These are phyloP conservation scores for Amphiduros pacificus DNA, from an alignment of 2,888 invertebrate species.

Conservation along the genomic window DNA sequence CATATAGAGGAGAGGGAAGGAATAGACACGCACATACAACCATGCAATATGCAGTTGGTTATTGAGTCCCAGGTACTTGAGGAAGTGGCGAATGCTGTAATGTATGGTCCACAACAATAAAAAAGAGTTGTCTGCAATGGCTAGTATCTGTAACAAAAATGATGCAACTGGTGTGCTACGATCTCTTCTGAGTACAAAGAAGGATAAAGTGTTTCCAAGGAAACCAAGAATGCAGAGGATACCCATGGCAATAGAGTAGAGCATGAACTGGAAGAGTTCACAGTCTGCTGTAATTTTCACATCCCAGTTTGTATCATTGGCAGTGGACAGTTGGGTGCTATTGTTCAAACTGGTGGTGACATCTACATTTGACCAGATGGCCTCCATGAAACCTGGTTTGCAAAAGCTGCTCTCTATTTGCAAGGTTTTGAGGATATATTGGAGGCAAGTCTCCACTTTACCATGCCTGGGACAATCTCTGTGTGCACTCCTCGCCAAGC, in stretches of 20 bases:
- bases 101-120: slow-evolving; percentile 29
- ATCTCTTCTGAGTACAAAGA: slow-evolving; percentile 25
- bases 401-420: too few relatives aligned
- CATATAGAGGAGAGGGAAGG: slow-evolving; percentile 33
- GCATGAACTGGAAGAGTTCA: slow-evolving; percentile 19
- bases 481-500: too few relatives aligned
- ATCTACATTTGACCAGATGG: too few relatives aligned
- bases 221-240: slow-evolving; percentile 24
- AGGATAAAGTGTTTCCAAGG: slow-evolving; percentile 26
- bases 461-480: too few relatives aligned
- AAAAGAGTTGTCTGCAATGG: slow-evolving; percentile 30
- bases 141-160: slow-evolving; percentile 29
- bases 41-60: slow-evolving; percentile 7
- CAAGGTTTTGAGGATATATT: too few relatives aligned
- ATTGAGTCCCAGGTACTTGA: slow-evolving; percentile 9
- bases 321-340: too few relatives aligned
- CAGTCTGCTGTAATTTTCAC: slow-evolving; percentile 12
- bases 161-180: slow-evolving; percentile 26
- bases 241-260: slow-evolving; percentile 22
- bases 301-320: too few relatives aligned
- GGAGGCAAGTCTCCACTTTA: too few relatives aligned
- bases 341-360: too few relatives aligned
- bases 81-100: slow-evolving; percentile 23
- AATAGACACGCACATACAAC: slow-evolving; percentile 26
- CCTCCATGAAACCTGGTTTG: too few relatives aligned